phyloP scores from a whole-genome alignment of 2,113 vertebrate genomes.

The Gavia stellata region DNA sequence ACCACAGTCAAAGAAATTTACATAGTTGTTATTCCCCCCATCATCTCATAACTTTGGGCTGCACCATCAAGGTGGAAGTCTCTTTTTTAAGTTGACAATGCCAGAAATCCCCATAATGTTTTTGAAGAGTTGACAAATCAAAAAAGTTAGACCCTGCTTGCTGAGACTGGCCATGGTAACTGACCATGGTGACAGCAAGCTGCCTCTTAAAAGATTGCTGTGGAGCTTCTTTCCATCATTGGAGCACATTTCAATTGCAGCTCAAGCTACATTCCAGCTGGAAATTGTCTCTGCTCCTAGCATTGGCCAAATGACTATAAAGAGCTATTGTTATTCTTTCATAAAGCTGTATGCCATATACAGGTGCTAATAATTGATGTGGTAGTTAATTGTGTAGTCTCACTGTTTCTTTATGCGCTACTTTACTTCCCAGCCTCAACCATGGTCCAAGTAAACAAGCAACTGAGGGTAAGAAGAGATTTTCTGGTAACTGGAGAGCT shows the following conservation, averaged over 20 bases:
- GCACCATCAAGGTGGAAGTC: neutral
- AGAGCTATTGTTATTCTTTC: neutral
- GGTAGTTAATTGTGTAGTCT: neutral
- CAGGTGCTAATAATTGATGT: neutral
- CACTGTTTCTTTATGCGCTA: neutral
- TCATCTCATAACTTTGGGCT: neutral
- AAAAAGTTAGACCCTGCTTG: neutral
- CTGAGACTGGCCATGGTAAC: neutral
- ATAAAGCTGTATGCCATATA: neutral
- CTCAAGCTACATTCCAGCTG: neutral
- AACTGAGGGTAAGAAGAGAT: neutral
- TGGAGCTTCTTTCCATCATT: neutral
- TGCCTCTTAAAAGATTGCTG: neutral
- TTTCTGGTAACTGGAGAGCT: neutral
- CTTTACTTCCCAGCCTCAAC: neutral
- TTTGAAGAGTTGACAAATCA: neutral
- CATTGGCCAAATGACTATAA: neutral
- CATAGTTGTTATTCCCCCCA: neutral
- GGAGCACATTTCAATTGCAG: neutral
- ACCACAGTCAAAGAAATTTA: neutral
- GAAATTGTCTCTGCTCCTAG: neutral
- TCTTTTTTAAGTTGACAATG: neutral
- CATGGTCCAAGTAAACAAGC: neutral
- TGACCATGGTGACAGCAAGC: neutral
- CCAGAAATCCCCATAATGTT: neutral